Evolutionary conservation across 2,797 vertebrate genomes (phyloP), one percentile per base, ranked within the genome.

Genomic region (Lerista edwardsae): DNA sequence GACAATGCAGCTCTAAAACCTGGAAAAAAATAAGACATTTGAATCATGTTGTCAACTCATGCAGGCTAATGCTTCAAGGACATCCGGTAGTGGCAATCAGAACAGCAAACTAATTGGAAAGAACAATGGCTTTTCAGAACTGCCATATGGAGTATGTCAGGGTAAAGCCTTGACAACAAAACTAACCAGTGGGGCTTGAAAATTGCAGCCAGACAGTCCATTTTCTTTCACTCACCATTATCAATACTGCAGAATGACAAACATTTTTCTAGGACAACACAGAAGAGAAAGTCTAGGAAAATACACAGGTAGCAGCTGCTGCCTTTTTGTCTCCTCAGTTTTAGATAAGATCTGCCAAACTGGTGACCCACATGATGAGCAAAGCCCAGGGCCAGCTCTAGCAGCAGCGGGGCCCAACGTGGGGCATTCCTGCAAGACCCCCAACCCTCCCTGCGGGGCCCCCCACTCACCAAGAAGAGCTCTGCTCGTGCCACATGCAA

Each of bases 21-120:
- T 0, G 19, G 51, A 57, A 77, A 57, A 19, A 71, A 86, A 69
- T 62, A n/a, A 3, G 29, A 73, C 81, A 65, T 80, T 92, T 85
- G 79, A 84, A 81, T 86, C 62, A 75, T 71, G 47, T 74, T 88
- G 62, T 68, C 55, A 29, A 0, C 47, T 64, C 62, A 74, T 69
- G 25, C 71, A 83, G 39, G 44, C 90, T 84, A 83, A 29, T 64
- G 85, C 81, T 90, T 65, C 64, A 72, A 85, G 86, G 69, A 44
- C 69, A 12, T 79, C 72, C 74, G 79, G 80, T 85, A 82, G 80
- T 55, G 82, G 23, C 57, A 90, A 86, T 73, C 80, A 87, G 84
- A 74, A 80, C 57, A 64, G 36, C 31, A 75, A 79, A 88, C 15
- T 47, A 61, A 79, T 14, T 8, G 64, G 80, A 88, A 36, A 7